Evolutionary conservation across 2,797 vertebrate genomes (phyloP), one percentile per base, ranked within the genome.

Genomic region (Galagoides demidoff): DNA sequence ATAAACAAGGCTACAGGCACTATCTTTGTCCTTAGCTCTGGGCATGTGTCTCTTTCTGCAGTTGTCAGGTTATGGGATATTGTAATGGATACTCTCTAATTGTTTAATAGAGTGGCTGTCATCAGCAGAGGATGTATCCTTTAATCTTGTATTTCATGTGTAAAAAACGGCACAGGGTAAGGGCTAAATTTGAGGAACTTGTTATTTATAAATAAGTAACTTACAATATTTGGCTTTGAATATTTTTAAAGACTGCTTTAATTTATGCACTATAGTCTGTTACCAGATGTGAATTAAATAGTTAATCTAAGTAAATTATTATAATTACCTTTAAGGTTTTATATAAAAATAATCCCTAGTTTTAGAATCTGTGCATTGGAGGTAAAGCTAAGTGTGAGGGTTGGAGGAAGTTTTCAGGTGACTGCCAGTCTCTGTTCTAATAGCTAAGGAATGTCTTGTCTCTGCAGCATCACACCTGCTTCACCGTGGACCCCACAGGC

Each of bases 361-460:
- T 90, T 45, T 68, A 81, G 81, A 89, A 61, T 68, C 34, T 55
- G 17, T 76, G 20, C 61, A 3, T 17, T 25, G 66, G 43, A 16
- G 23, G 31, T 49, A 83, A 52, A 61, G 52, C 43, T 63, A 49
- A n/a, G 59, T 59, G 37, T 37, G 76, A 89, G 71, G 11, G 23
- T 76, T 66, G 78, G 37, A 95, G 93, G 90, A 34, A 25, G 23
- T 79, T 57, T 93, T 93, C 49, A 22, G 39, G 66, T 37, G 31
- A 55, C 73, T 71, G 85, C 85, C 93, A 11, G 37, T 64, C 39
- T 92, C 64, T 89, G 87, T 90, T 71, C 57, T 83, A 4, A 52
- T 59, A 64, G 61, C 95, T 57, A 2, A 89, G 89, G 91, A 76
- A 77, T 84, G 78, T 92, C 90, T 59, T 87, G 77, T 85, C 39